These are phyloP conservation scores for Ictalurus furcatus DNA, from an alignment of 2,113 vertebrate genomes.

Conservation along the genomic window DNA sequence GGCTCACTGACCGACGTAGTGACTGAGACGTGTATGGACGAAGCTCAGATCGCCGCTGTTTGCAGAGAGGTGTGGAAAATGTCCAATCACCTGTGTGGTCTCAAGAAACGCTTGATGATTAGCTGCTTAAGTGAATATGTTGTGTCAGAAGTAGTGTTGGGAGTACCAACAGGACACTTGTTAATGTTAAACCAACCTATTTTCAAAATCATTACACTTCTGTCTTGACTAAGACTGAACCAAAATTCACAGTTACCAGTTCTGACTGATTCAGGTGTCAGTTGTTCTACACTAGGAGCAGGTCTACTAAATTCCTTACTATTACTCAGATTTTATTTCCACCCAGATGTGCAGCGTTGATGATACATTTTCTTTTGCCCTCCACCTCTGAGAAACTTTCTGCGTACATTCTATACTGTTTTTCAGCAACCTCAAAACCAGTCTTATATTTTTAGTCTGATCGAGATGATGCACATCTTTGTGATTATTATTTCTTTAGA, in stretches of 20 bases:
- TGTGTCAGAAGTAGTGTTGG: not conserved
- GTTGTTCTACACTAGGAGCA: not conserved
- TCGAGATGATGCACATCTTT: not conserved
- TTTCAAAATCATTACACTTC: not conserved
- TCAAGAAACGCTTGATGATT: not conserved
- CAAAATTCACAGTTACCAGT: not conserved
- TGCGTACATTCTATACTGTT: not conserved
- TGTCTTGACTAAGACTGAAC: not conserved
- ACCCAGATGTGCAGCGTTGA: not conserved
- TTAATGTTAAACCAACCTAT: not conserved
- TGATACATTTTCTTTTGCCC: not conserved
- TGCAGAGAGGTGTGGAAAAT: constrained; percentile 85
- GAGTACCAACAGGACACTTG: not conserved
- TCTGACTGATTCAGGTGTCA: not conserved
- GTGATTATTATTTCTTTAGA: not conserved
- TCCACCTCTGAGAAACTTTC: not conserved
- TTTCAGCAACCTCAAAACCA: not conserved
- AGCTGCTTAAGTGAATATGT: not conserved
- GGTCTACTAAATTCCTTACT: not conserved
- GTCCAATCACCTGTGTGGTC: not conserved
- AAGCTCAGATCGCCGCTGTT: constrained; percentile 96
- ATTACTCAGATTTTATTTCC: not conserved
- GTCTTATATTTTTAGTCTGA: not conserved
- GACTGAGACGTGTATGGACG: constrained; percentile 98
- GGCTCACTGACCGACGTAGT: constrained; percentile 97